A percentile compares a stretch with the other conserved stretches of the same genome.
Evolutionary conservation across 2,888 invertebrate genomes (phyloP).

Genomic region (Parnassius orleans): DNA sequence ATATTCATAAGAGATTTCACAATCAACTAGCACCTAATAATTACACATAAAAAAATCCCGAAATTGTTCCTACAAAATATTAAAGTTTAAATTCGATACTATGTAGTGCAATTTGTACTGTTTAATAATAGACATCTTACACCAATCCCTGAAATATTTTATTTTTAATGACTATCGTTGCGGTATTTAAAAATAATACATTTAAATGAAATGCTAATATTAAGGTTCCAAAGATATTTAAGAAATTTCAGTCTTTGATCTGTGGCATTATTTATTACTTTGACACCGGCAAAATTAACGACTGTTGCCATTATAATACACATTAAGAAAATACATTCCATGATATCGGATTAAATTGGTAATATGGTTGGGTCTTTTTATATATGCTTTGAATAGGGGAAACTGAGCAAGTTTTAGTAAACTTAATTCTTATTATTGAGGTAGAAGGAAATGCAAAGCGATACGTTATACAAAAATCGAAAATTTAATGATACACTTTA

Average conservation of each 20-base stretch:
- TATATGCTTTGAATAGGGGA: conserved; percentile 11
- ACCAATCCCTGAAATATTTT: neutral
- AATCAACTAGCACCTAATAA: conserved; percentile 65
- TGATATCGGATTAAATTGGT: neutral
- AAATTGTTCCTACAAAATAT: conserved; percentile 17
- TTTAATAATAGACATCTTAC: conserved; percentile 50
- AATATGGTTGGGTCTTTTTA: neutral
- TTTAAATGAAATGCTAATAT: neutral
- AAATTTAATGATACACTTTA: conserved; percentile 2
- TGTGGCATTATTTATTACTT: conserved; percentile 29
- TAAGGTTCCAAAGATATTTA: neutral
- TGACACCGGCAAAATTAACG: neutral
- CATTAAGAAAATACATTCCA: too few relatives aligned
- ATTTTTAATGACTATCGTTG: neutral
- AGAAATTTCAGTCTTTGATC: conserved; percentile 46
- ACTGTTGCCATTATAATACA: too few relatives aligned
- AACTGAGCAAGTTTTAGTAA: conserved; percentile 29
- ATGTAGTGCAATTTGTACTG: conserved; percentile 52
- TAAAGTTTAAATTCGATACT: conserved; percentile 37
- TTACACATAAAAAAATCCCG: conserved; percentile 30
- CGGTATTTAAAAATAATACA: neutral
- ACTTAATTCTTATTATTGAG: conserved; percentile 37
- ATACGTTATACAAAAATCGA: conserved; percentile 14
- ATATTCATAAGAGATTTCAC: conserved; percentile 56
- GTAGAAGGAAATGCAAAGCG: conserved; percentile 51